These are phyloP conservation scores for Threskiornis aethiopicus DNA, from an alignment of 2,797 vertebrate species.

Conservation along the genomic window DNA sequence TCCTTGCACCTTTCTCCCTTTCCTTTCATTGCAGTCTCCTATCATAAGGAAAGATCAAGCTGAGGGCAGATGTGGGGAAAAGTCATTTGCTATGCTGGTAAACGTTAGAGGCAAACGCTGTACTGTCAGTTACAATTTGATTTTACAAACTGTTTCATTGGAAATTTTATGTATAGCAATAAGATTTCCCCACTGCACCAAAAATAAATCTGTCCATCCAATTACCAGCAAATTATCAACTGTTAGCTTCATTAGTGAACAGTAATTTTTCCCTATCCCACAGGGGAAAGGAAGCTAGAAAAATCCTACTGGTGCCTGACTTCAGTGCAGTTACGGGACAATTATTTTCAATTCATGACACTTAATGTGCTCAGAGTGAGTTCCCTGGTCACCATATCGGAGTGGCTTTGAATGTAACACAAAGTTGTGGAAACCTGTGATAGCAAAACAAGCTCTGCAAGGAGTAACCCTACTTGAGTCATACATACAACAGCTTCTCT, in stretches of 20 bases:
- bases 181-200: constrained; percentile 13
- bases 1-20: not conserved
- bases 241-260: constrained; percentile 31
- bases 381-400: not conserved
- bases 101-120: constrained; percentile 20
- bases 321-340: not conserved
- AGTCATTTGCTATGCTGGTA: constrained; percentile 46
- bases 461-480: not conserved
- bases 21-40: not conserved
- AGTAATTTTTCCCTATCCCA: not conserved
- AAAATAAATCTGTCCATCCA: constrained; percentile 61
- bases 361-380: not conserved
- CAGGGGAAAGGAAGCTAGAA: not conserved
- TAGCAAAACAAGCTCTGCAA: not conserved
- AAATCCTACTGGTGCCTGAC: not conserved
- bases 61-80: constrained; percentile 23
- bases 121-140: constrained; percentile 65
- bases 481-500: not conserved
- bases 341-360: not conserved
- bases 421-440: accelerated
- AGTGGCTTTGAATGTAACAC: not conserved
- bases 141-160: constrained; percentile 54
- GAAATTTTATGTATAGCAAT: constrained; percentile 44
- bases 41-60: not conserved
- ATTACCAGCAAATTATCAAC: constrained; percentile 61